Conservation (phyloP, 2,113 vertebrate genomes). For the Lophochroa leadbeateri region DNA sequence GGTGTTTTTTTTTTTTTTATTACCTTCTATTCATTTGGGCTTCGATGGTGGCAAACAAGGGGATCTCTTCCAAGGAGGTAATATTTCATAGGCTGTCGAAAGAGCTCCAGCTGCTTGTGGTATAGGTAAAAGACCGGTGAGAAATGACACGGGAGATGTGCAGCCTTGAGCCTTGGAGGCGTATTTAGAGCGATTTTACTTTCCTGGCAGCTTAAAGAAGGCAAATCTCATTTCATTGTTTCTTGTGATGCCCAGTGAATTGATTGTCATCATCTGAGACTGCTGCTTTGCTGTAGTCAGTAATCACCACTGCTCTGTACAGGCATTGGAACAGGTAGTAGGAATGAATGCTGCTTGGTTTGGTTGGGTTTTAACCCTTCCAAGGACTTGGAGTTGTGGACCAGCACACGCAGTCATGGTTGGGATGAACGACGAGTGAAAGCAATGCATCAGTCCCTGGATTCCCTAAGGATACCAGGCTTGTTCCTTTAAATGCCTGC, state of each 20-base stretch:
- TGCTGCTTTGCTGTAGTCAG: neutral
- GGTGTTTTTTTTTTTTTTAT: neutral
- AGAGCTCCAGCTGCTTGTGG: neutral
- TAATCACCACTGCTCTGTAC: neutral
- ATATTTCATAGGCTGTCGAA: neutral
- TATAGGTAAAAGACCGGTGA: neutral
- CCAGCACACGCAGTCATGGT: accelerated
- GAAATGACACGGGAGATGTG: neutral
- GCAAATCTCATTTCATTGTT: neutral
- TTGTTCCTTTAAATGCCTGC: neutral
- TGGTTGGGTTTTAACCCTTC: neutral
- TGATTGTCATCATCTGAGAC: neutral
- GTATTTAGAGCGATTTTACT: neutral
- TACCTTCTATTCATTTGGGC: neutral
- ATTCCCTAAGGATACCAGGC: neutral
- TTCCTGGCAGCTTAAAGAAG: neutral
- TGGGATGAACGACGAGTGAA: neutral
- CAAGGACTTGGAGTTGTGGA: neutral
- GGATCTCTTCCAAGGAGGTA: neutral
- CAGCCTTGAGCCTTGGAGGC: neutral
- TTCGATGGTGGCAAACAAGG: neutral
- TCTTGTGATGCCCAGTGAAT: neutral
- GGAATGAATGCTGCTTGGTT: neutral
- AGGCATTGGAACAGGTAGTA: neutral
- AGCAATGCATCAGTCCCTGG: accelerated